phyloP scores from a whole-genome alignment of 2,113 vertebrate genomes.

The Phycodurus eques region DNA sequence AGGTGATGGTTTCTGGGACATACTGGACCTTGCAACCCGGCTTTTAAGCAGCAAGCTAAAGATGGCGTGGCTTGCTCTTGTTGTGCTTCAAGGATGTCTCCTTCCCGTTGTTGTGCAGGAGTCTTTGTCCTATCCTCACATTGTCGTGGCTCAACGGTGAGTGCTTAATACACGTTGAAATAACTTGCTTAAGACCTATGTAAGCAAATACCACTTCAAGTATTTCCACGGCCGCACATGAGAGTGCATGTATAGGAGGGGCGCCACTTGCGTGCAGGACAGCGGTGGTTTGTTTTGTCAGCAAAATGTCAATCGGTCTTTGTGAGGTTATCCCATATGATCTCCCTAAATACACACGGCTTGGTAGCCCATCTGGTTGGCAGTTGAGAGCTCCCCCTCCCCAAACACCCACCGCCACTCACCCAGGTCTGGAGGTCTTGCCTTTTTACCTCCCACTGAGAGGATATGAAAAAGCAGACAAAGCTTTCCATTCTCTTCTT shows the following conservation, averaged over 20 bases:
- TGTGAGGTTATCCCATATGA: constrained; percentile 69
- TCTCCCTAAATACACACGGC: constrained; percentile 65
- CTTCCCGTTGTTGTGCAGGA: constrained; percentile 50
- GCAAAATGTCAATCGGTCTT: constrained; percentile 72
- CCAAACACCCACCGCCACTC: constrained; percentile 51
- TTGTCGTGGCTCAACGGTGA: constrained; percentile 54
- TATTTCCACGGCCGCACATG: constrained; percentile 33
- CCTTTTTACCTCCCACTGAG: constrained; percentile 67
- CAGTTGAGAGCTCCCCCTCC: constrained; percentile 44
- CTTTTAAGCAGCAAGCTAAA: constrained; percentile 40
- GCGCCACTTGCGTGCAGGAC: constrained; percentile 39
- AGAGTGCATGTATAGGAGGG: constrained; percentile 22
- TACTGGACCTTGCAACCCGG: constrained; percentile 7
- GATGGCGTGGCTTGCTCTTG: constrained; percentile 27
- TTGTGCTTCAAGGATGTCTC: constrained; percentile 52
- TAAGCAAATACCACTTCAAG: constrained; percentile 59
- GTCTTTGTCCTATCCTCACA: constrained; percentile 45
- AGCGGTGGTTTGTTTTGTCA: constrained; percentile 67
- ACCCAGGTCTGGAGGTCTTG: constrained; percentile 61
- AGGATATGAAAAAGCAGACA: constrained; percentile 67
- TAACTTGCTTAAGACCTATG: constrained; percentile 59
- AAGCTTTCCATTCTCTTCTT: constrained; percentile 68
- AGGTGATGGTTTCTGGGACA: constrained; percentile 12
- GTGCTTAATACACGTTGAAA: constrained; percentile 49
- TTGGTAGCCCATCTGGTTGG: constrained; percentile 68